Evolutionary conservation across 2,797 vertebrate species (phyloP), one percentile per base, ranked within the genome.

Genomic region (Manis crassicaudata): DNA sequence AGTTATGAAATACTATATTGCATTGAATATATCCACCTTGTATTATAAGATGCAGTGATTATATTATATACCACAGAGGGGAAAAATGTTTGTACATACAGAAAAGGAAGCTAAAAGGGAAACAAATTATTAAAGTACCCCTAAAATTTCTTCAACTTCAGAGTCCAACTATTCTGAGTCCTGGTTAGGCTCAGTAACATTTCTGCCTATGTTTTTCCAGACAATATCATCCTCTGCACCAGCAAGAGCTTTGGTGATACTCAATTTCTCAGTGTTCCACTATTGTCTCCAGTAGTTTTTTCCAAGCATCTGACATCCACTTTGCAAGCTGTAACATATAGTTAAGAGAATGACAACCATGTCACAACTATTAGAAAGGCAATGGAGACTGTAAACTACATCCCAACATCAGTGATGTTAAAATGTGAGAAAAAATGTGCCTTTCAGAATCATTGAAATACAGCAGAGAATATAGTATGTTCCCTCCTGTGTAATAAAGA

Each of bases 141-240:
- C 46, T 79, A 84, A 73, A 88, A 27, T 4, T 62, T 43, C 37
- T 75, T 93, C 32, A 10, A 14, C 40, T 32, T 88, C 76, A 72
- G 50, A 25, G 29, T 10, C 21, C 29, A 35, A 6, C 7, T n/a
- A 21, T 52, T 62, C 72, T 20, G 40, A 9, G 43, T 43, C 43
- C 43, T 43, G 43, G 43, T 43, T 43, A n/a, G 27, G 35, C 46
- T 79, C 46, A 16, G 32, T 54, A 46, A 13, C 3, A 13, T 50
- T 84, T 46, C 58, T 12, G 23, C 32, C 50, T 8, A 3, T 1
- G 8, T 46, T 80, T 16, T 43, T 43, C 46, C 37, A 40, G 32
- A 6, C 6, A 6, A 1, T 56, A 11, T 20, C 6, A 1, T 56
- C 37, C 52, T 17, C 73, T 2, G 1, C 5, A 17, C 43, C 20